Base-by-base conservation (phyloP, 2,113 vertebrate species). In the Myodes glareolus region DNA sequence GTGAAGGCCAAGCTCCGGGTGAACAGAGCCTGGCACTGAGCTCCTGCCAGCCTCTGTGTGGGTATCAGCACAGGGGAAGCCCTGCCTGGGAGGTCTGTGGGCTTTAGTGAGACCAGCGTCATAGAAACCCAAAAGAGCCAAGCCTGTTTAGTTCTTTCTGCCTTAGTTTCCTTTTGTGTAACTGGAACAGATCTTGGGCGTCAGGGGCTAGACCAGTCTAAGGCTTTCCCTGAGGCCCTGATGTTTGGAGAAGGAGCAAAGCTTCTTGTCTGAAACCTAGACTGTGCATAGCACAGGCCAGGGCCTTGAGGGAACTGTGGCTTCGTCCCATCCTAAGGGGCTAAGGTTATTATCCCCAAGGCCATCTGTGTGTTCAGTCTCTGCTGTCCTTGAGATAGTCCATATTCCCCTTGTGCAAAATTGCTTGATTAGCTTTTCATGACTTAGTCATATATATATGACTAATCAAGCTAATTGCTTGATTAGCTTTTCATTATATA, bases 11-110 rank as follows among this genome's bases (percentile, higher is more conserved):
- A 31, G 21, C 42, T 36, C 36, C 8, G 17, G 52, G 36, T 17
- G 47, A 76, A 23, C 0, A 1, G 68, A 42, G n/a, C 55, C 21
- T 3, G 27, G 58, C 39, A 7, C 52, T 16, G 19, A n/a, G 39
- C 9, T 6, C 21, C 61, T 87, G 10, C 45, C 50, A 10, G 31
- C 10, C 63, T 31, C 11, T 1, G 52, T 7, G 0, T 10, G 7
- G 77, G 17, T 29, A 12, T 55, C 19, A 8, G 58, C 4, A 36
- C 3, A 4, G 27, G 36, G 10, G 8, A 14, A 58, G 76, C 4
- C 3, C 31, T 10, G 2, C 29, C 21, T 0, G 7, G 36, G 5
- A 42, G 29, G 5, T 68, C 1, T 14, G 36, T 3, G 55, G 17
- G 9, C 52, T 50, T 19, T n/a, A 55, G 11, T 8, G 10, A 63